Conservation (phyloP, 2,888 invertebrate genomes). For the Hirtodrosophila alboralis region DNA sequence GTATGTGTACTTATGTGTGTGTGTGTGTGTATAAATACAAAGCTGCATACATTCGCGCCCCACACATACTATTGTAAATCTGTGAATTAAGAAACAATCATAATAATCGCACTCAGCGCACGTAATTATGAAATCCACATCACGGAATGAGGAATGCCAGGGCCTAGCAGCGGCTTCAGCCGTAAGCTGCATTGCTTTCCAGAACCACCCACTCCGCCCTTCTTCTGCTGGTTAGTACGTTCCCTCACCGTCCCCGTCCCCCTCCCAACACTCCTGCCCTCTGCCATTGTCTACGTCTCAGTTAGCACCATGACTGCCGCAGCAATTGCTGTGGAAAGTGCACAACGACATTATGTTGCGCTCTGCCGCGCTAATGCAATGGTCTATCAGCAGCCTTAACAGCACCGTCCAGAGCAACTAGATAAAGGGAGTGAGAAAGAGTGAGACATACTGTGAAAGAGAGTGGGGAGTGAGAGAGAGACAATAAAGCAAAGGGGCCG, state of each 20-base stretch:
- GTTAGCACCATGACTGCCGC: slow-evolving; percentile 54
- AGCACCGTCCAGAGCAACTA: slow-evolving; percentile 53
- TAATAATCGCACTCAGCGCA: slow-evolving; percentile 74
- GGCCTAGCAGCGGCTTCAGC: slow-evolving; percentile 28
- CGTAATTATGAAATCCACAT: slow-evolving; percentile 73
- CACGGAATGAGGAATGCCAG: slow-evolving; percentile 29
- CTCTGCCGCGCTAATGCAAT: slow-evolving; percentile 73
- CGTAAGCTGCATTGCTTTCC: slow-evolving; percentile 44
- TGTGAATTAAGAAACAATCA: slow-evolving; percentile 80
- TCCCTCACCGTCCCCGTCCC: not conserved
- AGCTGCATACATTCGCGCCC: not conserved
- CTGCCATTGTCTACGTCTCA: slow-evolving; percentile 25
- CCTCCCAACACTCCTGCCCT: no score
- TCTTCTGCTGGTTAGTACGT: not conserved
- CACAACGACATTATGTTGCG: slow-evolving; percentile 73
- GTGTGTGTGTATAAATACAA: slow-evolving; percentile 5
- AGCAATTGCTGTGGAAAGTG: slow-evolving; percentile 69
- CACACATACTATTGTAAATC: slow-evolving; percentile 56
- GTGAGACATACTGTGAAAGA: not conserved
- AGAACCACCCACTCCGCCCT: not conserved
- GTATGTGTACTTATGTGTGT: not conserved
- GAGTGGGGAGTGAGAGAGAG: not conserved
- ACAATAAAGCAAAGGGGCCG: slow-evolving; percentile 16
- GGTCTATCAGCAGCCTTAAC: slow-evolving; percentile 60
- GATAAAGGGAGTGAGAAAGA: slow-evolving; percentile 34